Base-by-base conservation (phyloP, 2,113 vertebrate species). In the Psittacula cyanocephala region DNA sequence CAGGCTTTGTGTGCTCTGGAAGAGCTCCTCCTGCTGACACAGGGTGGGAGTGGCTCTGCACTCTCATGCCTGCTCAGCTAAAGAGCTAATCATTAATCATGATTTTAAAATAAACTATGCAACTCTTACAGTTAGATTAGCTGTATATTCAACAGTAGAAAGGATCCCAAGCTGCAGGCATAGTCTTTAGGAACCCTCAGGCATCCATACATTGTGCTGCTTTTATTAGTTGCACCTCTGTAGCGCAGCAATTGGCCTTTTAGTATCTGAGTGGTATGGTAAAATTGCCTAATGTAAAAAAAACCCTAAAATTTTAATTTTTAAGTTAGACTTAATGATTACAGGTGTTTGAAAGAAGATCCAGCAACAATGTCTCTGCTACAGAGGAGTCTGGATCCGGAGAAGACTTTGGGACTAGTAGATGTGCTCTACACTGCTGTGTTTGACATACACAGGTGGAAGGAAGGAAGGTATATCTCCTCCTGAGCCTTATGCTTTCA, bases 261-360 rank as follows among this genome's bases (percentile, higher is more conserved):
- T 22, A 10, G 70, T 27, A 47, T 49, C 65, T 79, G 31, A 47
- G 9, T 62, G 46, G 60, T 27, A 10, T 2, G 17, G 53, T 63
- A 59, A 46, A 67, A 33, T 35, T 70, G 22, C 63, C 77, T 11
- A 15, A 9, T 43, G 29, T 35, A 6, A 59, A 65, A 65, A 68
- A 63, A 19, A 2, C 9, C 33, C 33, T 23, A 64, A 46, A 24
- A 6, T 8, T 22, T 31, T 46, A 4, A 17, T 69, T 93, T 88
- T 77, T 53, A 9, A 89, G 23, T 59, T 23, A 15, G 79, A 69
- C 25, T 78, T 88, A 2, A 82, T 92, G 16, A 81, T 43, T 70
- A 55, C 93, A 99, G 99, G 99, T 99, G 99, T 98, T 97, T 99
- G 96, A 99, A 99, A 93, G 99, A 99, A 97, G 99, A 99, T 92